Evolutionary conservation across 2,888 invertebrate species (phyloP).

Genomic region (Dysmachus trigonus): DNA sequence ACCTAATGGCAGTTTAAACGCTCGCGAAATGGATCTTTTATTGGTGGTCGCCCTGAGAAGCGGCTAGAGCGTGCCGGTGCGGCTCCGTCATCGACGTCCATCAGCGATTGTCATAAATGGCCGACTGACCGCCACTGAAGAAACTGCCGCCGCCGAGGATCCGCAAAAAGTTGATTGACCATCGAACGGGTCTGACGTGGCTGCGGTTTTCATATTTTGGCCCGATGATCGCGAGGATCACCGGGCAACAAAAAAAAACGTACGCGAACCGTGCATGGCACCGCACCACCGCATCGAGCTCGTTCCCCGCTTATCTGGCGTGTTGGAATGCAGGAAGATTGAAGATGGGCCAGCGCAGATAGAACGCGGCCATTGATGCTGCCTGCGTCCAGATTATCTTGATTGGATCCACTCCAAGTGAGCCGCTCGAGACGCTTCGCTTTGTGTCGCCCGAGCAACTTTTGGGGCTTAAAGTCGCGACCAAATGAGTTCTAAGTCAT

Average conservation of each 20-base stretch:
- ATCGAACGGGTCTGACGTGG: neutral
- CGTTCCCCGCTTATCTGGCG: neutral
- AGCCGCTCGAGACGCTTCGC: neutral
- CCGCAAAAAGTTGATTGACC: neutral
- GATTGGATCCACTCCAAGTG: neutral
- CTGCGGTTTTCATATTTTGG: neutral
- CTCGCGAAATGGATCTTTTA: neutral
- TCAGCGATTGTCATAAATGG: neutral
- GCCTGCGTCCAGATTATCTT: neutral
- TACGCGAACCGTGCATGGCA: neutral
- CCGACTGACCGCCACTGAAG: neutral
- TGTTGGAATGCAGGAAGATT: neutral
- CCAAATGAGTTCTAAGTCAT: neutral
- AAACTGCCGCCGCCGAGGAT: neutral
- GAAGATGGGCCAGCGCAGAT: neutral
- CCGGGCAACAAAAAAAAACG: neutral
- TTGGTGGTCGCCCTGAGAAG: neutral
- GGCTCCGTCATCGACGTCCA: neutral
- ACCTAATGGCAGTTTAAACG: neutral
- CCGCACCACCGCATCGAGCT: neutral
- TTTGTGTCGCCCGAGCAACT: neutral
- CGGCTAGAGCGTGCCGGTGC: neutral
- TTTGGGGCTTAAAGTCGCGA: neutral
- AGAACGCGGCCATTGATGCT: neutral
- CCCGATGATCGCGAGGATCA: neutral